A percentile compares a stretch with the other conserved stretches of the same genome.
phyloP scores from a whole-genome alignment of 2,888 invertebrate genomes.

The Agriotes lineatus region DNA sequence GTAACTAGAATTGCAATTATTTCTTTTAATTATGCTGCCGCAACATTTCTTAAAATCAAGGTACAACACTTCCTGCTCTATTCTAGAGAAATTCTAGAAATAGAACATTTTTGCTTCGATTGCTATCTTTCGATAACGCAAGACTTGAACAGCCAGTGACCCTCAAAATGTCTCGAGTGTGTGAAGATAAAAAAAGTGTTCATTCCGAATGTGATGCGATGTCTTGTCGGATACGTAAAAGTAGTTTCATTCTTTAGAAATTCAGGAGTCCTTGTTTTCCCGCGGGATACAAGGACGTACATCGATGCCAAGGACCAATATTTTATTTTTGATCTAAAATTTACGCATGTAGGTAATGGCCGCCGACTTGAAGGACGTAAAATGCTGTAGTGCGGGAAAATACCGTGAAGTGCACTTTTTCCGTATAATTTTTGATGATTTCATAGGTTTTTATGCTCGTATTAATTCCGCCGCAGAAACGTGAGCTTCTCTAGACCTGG shows the following conservation, averaged over 20 bases:
- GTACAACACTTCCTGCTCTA: too few species aligned
- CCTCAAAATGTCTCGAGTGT: slow-evolving; percentile 6
- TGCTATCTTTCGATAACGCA: slow-evolving; percentile 14
- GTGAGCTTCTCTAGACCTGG: neutral
- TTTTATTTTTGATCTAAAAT: slow-evolving; percentile 22
- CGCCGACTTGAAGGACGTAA: slow-evolving; percentile 11
- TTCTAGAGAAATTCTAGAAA: too few species aligned
- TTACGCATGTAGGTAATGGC: slow-evolving; percentile 4
- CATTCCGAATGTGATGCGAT: too few species aligned
- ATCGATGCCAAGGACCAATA: slow-evolving; percentile 24
- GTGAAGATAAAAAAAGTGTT: too few species aligned
- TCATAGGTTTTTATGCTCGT: neutral
- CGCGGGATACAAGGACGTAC: neutral
- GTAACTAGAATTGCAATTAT: too few species aligned
- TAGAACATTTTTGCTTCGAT: slow-evolving; percentile 8
- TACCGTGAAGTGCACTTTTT: neutral
- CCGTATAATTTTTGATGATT: neutral
- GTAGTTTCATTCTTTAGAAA: too few species aligned
- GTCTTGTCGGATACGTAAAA: too few species aligned
- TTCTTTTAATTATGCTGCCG: too few species aligned
- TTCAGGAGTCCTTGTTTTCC: neutral
- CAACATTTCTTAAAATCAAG: too few species aligned
- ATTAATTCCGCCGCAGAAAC: slow-evolving; percentile 1
- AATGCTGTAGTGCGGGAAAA: neutral
- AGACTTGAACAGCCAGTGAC: neutral